Conservation (phyloP, 2,888 invertebrate species). For the Halictus ligatus region DNA sequence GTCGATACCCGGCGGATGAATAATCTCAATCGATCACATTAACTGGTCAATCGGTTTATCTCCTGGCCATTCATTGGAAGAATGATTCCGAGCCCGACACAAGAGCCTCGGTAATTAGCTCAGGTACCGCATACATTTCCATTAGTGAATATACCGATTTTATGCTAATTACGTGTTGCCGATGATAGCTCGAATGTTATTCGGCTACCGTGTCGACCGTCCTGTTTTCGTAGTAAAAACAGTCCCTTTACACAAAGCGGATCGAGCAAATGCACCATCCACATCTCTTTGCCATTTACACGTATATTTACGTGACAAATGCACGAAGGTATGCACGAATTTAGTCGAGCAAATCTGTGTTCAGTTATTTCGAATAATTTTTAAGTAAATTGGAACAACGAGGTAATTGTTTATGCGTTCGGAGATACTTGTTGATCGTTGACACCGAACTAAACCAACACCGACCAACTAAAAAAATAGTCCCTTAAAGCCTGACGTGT, state of each 20-base stretch:
- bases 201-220: background rate
- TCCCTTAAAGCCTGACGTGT: too few relatives aligned
- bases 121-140: constrained; percentile 40
- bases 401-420: background rate
- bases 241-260: background rate
- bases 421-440: background rate
- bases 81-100: constrained; percentile 26
- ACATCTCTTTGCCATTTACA: background rate
- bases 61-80: constrained; percentile 40
- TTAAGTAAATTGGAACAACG: background rate
- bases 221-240: background rate
- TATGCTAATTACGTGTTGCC: constrained; percentile 28
- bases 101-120: constrained; percentile 40
- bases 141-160: constrained; percentile 33
- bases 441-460: background rate
- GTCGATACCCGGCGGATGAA: constrained; percentile 36
- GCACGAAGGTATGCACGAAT: background rate
- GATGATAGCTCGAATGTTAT: background rate
- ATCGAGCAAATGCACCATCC: background rate
- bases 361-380: background rate
- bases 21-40: constrained; percentile 46
- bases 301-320: background rate
- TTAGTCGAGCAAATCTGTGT: background rate
- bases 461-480: too few relatives aligned
- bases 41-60: constrained; percentile 54